Percentiles rank a stretch among this genome's conserved stretches.
Evolutionary conservation across 2,113 vertebrate species (phyloP).

Genomic region (Capra hircus): DNA sequence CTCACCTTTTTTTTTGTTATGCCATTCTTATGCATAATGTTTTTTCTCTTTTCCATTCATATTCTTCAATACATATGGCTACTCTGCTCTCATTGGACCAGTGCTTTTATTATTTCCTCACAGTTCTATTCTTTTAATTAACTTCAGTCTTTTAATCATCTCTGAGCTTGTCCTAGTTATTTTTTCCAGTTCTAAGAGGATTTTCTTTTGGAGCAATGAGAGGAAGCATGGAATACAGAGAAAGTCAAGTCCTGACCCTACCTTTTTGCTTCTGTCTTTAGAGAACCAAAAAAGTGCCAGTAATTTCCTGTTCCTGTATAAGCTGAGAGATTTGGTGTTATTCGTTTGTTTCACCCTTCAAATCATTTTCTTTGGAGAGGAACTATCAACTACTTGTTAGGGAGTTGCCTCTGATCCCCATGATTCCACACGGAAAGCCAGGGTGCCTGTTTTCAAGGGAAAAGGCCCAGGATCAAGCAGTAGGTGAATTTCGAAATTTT

Average conservation of each 20-base stretch:
- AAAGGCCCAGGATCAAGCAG: not conserved
- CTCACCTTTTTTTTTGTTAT: not conserved
- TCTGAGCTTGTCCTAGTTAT: not conserved
- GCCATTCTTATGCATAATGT: not conserved
- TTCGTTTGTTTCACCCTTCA: constrained; percentile 23
- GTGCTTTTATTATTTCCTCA: not conserved
- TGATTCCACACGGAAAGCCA: not conserved
- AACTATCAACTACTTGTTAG: not conserved
- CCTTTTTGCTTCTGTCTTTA: not conserved
- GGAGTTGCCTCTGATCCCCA: not conserved
- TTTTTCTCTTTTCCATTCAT: not conserved
- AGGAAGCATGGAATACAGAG: not conserved
- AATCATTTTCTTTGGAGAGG: not conserved
- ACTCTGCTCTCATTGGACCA: not conserved
- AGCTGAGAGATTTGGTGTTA: not conserved
- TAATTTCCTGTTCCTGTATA: not conserved
- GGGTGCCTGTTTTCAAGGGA: not conserved
- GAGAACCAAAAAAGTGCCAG: not conserved
- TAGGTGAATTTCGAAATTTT: not conserved
- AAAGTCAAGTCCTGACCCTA: not conserved
- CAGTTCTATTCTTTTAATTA: constrained; percentile 2
- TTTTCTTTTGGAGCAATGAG: not conserved
- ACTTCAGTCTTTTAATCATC: not conserved
- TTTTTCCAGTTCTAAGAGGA: not conserved
- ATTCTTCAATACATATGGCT: not conserved